Evolutionary conservation across 2,797 vertebrate species (phyloP).

Genomic region (Hippoglossus hippoglossus): DNA sequence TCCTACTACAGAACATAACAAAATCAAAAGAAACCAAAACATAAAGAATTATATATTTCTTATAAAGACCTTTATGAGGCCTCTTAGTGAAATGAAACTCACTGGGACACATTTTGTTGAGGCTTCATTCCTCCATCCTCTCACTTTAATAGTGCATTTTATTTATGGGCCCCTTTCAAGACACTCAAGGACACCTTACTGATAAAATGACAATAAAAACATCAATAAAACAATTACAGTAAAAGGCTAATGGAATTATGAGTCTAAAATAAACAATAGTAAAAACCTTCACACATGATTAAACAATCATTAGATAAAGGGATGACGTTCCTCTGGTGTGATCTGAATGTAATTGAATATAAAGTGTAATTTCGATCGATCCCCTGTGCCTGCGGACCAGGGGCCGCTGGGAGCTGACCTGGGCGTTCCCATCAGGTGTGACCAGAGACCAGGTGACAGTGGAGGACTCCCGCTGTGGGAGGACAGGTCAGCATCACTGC

Average conservation of each 20-base stretch:
- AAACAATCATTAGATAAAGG: constrained; percentile 17
- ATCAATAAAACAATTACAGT: too few relatives aligned
- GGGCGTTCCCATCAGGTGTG: constrained; percentile 88
- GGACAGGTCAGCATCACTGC: constrained; percentile 84
- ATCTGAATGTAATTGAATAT: not conserved
- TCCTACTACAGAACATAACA: not conserved
- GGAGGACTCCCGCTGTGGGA: constrained; percentile 87
- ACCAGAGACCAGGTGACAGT: constrained; percentile 83
- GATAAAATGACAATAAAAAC: not conserved
- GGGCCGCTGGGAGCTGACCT: constrained; percentile 89
- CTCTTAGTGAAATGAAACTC: not conserved
- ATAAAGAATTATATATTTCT: not conserved
- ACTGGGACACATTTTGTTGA: not conserved
- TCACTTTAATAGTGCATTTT: too few relatives aligned
- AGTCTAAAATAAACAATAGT: too few relatives aligned
- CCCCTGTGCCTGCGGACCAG: constrained; percentile 74
- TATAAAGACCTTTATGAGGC: not conserved
- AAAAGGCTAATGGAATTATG: too few relatives aligned
- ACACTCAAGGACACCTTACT: too few relatives aligned
- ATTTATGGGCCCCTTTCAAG: too few relatives aligned
- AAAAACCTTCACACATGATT: not conserved
- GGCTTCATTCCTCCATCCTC: not conserved
- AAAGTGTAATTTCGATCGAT: not conserved
- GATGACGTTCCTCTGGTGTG: not conserved
- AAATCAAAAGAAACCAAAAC: not conserved